Conservation (phyloP, 1,140 invertebrate genomes). For the Meloidogyne exigua region DNA sequence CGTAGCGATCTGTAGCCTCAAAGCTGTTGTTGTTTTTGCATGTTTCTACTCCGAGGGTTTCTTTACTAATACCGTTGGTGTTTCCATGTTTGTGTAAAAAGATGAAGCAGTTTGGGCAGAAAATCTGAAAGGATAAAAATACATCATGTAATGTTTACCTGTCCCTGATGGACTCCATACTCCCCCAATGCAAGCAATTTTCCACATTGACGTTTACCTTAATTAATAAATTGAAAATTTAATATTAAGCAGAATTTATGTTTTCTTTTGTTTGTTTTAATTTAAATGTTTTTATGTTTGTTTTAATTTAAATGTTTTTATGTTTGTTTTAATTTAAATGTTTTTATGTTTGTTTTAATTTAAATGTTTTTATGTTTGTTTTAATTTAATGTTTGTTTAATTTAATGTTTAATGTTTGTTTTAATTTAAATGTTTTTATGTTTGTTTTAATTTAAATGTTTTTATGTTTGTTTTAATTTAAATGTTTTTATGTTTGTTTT, state of each 20-base stretch:
- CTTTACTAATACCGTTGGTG: background rate
- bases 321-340: background rate
- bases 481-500: background rate
- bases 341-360: background rate
- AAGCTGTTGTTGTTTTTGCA: background rate
- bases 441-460: background rate
- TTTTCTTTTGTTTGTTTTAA: too few relatives aligned
- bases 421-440: background rate
- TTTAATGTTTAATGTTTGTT: too few relatives aligned
- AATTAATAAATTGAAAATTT: background rate
- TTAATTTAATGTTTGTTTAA: too few relatives aligned
- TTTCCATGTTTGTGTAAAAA: constrained; percentile 1
- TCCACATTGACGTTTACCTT: constrained; percentile 23
- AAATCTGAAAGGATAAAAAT: background rate
- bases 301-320: background rate
- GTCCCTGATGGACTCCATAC: constrained; percentile 20
- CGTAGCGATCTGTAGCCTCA: background rate
- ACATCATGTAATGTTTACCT: background rate
- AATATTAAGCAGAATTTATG: background rate
- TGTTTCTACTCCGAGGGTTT: background rate
- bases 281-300: background rate
- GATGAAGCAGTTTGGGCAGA: constrained; percentile 27
- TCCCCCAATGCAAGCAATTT: constrained; percentile 3
- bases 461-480: background rate
- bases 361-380: background rate